phyloP scores from a whole-genome alignment of 1,140 invertebrate genomes.

The Caenorhabditis remanei region DNA sequence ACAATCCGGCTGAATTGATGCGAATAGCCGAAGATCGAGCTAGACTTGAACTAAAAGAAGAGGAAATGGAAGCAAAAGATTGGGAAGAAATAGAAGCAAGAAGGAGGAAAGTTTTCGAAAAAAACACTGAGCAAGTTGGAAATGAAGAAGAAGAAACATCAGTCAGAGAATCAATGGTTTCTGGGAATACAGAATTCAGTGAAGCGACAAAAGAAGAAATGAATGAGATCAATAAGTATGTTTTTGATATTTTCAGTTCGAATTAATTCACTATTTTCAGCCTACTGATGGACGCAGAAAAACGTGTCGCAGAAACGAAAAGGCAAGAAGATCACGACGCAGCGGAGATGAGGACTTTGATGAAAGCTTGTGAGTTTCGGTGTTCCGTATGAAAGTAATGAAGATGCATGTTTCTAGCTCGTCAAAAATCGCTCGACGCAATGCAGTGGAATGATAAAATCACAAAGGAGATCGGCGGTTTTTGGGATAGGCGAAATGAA shows the following conservation, averaged over 20 bases:
- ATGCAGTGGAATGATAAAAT: conserved; percentile 40
- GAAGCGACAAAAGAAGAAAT: conserved; percentile 59
- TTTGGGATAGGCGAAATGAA: conserved; percentile 48
- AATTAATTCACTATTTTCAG: neutral
- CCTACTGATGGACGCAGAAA: conserved; percentile 39
- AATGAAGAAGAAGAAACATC: neutral
- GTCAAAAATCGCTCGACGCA: conserved; percentile 56
- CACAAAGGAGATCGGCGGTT: conserved; percentile 42
- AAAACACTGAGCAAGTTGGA: neutral
- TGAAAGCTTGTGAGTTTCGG: conserved; percentile 39
- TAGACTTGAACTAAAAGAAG: conserved; percentile 21
- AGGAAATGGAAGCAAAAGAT: conserved; percentile 30
- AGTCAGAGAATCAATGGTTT: conserved; percentile 46
- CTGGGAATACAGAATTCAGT: conserved; percentile 47
- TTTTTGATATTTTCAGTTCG: neutral
- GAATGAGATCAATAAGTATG: conserved; percentile 54
- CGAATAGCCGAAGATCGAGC: conserved; percentile 2
- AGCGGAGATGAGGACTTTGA: conserved; percentile 1
- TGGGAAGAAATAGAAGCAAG: conserved; percentile 29
- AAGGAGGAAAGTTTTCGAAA: neutral
- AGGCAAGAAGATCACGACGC: conserved; percentile 18
- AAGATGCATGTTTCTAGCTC: neutral
- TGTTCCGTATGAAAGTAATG: no score
- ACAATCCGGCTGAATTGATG: conserved; percentile 1
- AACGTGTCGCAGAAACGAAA: neutral